Base-by-base conservation (phyloP, 2,888 invertebrate genomes). In the Pristionchus exspectatus region DNA sequence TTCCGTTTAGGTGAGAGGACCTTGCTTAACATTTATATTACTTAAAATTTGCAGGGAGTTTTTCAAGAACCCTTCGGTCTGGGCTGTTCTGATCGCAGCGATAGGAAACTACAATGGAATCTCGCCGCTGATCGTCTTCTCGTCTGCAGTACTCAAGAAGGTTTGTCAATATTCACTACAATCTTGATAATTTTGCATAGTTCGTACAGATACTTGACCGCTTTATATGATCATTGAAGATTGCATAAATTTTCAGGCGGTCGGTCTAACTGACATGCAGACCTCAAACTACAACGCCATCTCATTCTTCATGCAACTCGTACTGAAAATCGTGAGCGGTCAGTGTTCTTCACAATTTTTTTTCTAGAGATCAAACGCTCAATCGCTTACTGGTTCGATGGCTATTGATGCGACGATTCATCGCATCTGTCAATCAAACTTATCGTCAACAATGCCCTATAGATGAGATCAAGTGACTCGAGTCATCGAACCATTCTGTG, bases 21-120 rank as follows among this genome's bases (percentile, higher is more conserved):
- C n/a, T n/a, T n/a, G n/a, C n/a, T n/a, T n/a, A n/a, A n/a, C n/a
- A n/a, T n/a, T 44, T 16, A 44, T 24, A 77, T 30, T 33, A 16
- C 24, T n/a, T 10, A 7, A 27, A 66, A 44, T 3, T 59, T 59
- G 2, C 83, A 91, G 91, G 54, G 77, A 89, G 38, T 89, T 91
- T 81, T 90, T 91, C 89, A 84, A 90, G 33, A 90, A 89, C 85
- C 18, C 44, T 24, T 90, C 90, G 0, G 87, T 91, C 21, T 89
- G 88, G 72, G 90, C 91, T 21, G 90, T 90, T 18, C 30, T 91
- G 10, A 90, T 91, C 3, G 91, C 91, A 10, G 89, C 90, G 21
- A 84, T 90, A 38, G 91, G 91, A 18, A 91, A 91, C 87, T 91
- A 89, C 91, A 91, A 91, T 50, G 91, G 91, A 27, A 89, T 91